A percentile compares a stretch with the other conserved stretches of the same genome.
phyloP scores from a whole-genome alignment of 2,113 vertebrate genomes.

The Cynopterus brachyotis region DNA sequence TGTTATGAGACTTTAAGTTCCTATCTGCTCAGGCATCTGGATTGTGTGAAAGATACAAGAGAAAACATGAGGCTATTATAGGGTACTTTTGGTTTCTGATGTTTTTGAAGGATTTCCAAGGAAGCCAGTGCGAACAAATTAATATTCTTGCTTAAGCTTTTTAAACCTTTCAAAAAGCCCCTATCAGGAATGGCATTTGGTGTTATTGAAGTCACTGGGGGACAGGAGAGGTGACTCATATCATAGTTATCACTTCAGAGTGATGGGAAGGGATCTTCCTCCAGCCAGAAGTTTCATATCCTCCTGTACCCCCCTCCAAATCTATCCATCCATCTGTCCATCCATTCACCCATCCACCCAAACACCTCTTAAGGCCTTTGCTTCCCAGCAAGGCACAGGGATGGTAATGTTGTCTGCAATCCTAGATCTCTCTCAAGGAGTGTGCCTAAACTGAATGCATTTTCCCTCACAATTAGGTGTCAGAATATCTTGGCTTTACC shows the following conservation, averaged over 20 bases:
- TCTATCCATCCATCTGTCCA: too few relatives aligned
- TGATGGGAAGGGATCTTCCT: neutral
- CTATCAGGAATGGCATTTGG: neutral
- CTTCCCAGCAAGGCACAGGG: neutral
- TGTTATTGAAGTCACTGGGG: neutral
- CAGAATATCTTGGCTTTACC: constrained; percentile 84
- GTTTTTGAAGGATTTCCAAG: neutral
- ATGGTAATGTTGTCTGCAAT: neutral
- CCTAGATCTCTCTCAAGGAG: neutral
- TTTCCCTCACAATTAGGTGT: constrained; percentile 84
- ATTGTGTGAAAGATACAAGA: neutral
- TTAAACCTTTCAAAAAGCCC: neutral
- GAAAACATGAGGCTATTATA: neutral
- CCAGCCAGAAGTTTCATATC: too few relatives aligned
- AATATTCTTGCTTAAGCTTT: neutral
- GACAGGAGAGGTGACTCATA: neutral
- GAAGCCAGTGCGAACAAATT: neutral
- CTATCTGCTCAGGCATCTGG: neutral
- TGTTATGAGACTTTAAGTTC: neutral
- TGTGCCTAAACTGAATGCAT: neutral
- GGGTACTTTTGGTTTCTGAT: neutral
- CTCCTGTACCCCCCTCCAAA: neutral
- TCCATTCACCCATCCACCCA: neutral
- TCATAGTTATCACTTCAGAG: neutral
- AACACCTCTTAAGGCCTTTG: neutral